Base-by-base conservation (phyloP, 2,113 vertebrate genomes). In the Cynocephalus volans region DNA sequence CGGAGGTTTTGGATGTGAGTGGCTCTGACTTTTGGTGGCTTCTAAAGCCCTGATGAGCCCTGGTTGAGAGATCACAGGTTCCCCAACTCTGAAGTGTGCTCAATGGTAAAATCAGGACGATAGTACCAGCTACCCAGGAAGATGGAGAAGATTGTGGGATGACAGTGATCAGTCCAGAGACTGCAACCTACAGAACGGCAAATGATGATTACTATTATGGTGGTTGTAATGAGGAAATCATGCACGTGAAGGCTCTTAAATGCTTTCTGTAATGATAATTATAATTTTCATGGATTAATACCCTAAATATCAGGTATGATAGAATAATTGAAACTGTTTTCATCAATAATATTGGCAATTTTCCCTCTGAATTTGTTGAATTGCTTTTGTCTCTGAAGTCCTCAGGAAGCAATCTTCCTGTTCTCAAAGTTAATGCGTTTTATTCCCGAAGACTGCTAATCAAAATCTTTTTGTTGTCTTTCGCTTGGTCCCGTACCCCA, bases 391-490 rank as follows among this genome's bases (percentile, higher is more conserved):
- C 21, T 73, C 60, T 11, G 3, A 17, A 15, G 9, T n/a, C 60
- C 23, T 88, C 23, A 69, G 62, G 13, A 77, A 21, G 10, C 6
- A 14, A 6, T 94, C 94, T 76, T 69, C 80, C 58, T 90, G 92
- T 95, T 76, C 96, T 65, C 31, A 17, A 62, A n/a, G 8, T 95
- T 95, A 95, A 96, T 65, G 17, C 4, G 0, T 11, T 76, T 28
- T 75, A n/a, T 48, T 75, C 58, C 75, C 33, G 54, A 92, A 96
- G 10, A 45, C 52, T 89, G 72, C 83, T 88, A 95, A 91, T 65
- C 84, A 19, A 88, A 90, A 97, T 84, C 21, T 97, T 97, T 87
- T 90, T 60, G 62, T 96, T 95, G 94, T 92, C 96, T 80, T 15
- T 10, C 88, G 62, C 48, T 26, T 2, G 15, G 92, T 9, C 90